Evolutionary conservation across 1,140 invertebrate genomes (phyloP).

Genomic region (Pygmarrhopalites habei): DNA sequence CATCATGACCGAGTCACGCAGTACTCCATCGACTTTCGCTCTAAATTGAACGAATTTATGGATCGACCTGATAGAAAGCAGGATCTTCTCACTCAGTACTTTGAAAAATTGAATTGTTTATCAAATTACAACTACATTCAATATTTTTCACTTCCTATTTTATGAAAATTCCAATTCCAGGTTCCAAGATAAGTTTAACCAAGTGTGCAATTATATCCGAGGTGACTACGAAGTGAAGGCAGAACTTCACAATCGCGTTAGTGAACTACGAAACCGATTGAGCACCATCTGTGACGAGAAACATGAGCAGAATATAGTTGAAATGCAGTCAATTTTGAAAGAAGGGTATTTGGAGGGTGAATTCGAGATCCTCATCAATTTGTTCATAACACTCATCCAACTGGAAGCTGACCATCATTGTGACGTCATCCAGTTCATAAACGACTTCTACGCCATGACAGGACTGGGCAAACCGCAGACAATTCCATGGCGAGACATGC

Average conservation of each 20-base stretch:
- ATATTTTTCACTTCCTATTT: no score
- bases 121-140: no score
- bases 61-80: background rate
- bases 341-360: conserved; percentile 4
- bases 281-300: conserved; percentile 7
- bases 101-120: no score
- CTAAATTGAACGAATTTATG: background rate
- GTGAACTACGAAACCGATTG: background rate
- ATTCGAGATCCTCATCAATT: background rate
- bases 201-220: conserved; percentile 5
- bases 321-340: background rate
- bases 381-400: conserved; percentile 3
- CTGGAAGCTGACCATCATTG: conserved; percentile 6
- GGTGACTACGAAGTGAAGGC: conserved; percentile 7
- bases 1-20: conserved; percentile 1
- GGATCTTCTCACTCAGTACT: conserved; percentile 1
- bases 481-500: background rate
- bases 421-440: conserved; percentile 4
- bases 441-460: conserved; percentile 3
- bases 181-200: conserved; percentile 4
- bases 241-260: conserved; percentile 4
- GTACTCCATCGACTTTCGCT: background rate
- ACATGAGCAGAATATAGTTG: background rate
- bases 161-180: background rate
- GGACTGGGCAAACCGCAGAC: background rate